Evolutionary conservation across 2,888 invertebrate species (phyloP).

Genomic region (Zhuqinia jingwanae): DNA sequence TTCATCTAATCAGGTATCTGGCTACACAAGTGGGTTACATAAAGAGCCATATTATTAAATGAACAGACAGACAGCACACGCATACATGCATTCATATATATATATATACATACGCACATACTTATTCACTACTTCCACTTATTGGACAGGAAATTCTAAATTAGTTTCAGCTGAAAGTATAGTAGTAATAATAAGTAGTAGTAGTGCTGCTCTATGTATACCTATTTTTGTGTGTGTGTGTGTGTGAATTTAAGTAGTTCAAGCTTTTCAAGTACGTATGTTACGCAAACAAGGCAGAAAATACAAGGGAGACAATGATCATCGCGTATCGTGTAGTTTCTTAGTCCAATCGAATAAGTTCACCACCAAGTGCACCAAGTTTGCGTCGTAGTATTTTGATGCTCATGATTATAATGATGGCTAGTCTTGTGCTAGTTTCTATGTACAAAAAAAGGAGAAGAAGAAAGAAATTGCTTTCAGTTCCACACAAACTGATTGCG

Average conservation of each 20-base stretch:
- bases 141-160: slow-evolving; percentile 46
- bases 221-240: slow-evolving; percentile 26
- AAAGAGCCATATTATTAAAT: neutral
- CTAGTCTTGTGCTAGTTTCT: too few species aligned
- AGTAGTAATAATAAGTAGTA: too few species aligned
- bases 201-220: too few species aligned
- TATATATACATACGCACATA: neutral
- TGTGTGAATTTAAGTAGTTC: slow-evolving; percentile 32
- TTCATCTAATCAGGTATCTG: neutral
- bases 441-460: too few species aligned
- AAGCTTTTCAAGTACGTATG: neutral
- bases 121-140: slow-evolving; percentile 1
- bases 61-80: too few species aligned
- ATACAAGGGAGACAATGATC: too few species aligned
- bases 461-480: too few species aligned
- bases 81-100: neutral
- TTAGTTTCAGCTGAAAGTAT: slow-evolving; percentile 20
- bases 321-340: too few species aligned
- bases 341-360: neutral
- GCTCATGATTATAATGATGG: too few species aligned
- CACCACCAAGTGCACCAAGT: neutral
- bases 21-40: slow-evolving; percentile 42
- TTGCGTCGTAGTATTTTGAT: neutral
- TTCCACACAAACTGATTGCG: too few species aligned
- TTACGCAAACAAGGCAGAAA: slow-evolving; percentile 15